phyloP scores from a whole-genome alignment of 2,113 vertebrate species.

The Alligator mississippiensis region DNA sequence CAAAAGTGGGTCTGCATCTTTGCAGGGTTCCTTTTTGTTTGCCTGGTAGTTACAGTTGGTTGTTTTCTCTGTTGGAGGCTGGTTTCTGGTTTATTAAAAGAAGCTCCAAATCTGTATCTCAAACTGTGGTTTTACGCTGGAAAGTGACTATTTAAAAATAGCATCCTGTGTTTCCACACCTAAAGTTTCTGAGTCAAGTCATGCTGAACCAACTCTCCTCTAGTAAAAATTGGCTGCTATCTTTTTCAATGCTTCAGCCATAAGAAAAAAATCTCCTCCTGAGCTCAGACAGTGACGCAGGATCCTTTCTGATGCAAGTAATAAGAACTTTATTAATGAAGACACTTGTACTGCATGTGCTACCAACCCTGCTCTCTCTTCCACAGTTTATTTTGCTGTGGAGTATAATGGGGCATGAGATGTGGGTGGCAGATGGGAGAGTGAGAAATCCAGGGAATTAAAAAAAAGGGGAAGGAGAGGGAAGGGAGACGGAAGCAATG shows the following conservation, averaged over 20 bases:
- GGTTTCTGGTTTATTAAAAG: neutral
- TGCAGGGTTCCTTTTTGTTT: neutral
- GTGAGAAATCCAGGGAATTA: neutral
- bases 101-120: neutral
- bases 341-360: neutral
- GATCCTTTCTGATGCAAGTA: neutral
- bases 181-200: neutral
- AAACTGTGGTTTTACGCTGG: neutral
- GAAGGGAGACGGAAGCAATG: neutral
- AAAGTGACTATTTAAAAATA: neutral
- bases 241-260: neutral
- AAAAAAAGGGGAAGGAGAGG: neutral
- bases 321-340: neutral
- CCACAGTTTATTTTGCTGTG: neutral
- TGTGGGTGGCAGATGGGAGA: too few species aligned
- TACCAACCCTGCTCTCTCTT: neutral
- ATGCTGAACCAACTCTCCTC: fast-evolving
- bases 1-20: neutral
- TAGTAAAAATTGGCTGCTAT: neutral
- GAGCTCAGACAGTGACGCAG: neutral
- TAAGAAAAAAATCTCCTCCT: neutral
- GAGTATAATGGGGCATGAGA: neutral
- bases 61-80: neutral
- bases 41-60: neutral
- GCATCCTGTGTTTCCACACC: neutral